Percentiles rank a stretch among this genome's conserved stretches.
Evolutionary conservation across 2,888 invertebrate genomes (phyloP).

Genomic region (Osmoderma eremita): DNA sequence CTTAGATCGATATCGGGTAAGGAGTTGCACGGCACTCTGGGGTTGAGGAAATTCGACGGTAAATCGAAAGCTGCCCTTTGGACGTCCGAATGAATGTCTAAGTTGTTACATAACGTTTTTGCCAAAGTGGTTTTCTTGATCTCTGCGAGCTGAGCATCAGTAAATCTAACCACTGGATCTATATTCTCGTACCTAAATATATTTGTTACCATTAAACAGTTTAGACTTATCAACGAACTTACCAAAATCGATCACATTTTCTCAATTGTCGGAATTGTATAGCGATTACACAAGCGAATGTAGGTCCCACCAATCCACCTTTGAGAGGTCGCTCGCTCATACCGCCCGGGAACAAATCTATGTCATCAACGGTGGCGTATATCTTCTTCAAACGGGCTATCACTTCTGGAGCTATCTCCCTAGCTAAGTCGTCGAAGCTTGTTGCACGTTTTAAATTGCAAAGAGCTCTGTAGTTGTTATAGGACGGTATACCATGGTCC

Average conservation of each 20-base stretch:
- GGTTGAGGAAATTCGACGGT: slow-evolving; percentile 91
- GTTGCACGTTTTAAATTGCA: slow-evolving; percentile 89
- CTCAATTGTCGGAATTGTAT: slow-evolving; percentile 91
- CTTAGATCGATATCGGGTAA: slow-evolving; percentile 83
- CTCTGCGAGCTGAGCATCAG: slow-evolving; percentile 87
- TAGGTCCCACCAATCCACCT: slow-evolving; percentile 93
- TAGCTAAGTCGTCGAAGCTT: slow-evolving; percentile 85
- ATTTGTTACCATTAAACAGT: neutral
- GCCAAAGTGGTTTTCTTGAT: slow-evolving; percentile 86
- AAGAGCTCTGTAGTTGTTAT: slow-evolving; percentile 89
- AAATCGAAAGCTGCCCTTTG: slow-evolving; percentile 91
- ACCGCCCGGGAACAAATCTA: slow-evolving; percentile 95
- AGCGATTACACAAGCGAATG: slow-evolving; percentile 93
- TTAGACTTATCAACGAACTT: slow-evolving; percentile 51
- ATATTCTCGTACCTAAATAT: slow-evolving; percentile 83
- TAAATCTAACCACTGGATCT: slow-evolving; percentile 80
- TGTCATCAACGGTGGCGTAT: slow-evolving; percentile 92
- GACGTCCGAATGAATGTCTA: slow-evolving; percentile 85
- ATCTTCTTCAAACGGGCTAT: slow-evolving; percentile 81
- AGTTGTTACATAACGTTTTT: slow-evolving; percentile 89
- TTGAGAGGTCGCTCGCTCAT: slow-evolving; percentile 89
- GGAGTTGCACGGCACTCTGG: slow-evolving; percentile 84
- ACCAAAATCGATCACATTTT: slow-evolving; percentile 96
- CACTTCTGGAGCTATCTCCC: slow-evolving; percentile 87
- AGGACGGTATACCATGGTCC: slow-evolving; percentile 89